These are phyloP conservation scores for Tillus elongatus DNA, from an alignment of 2,888 invertebrate species.

Conservation along the genomic window DNA sequence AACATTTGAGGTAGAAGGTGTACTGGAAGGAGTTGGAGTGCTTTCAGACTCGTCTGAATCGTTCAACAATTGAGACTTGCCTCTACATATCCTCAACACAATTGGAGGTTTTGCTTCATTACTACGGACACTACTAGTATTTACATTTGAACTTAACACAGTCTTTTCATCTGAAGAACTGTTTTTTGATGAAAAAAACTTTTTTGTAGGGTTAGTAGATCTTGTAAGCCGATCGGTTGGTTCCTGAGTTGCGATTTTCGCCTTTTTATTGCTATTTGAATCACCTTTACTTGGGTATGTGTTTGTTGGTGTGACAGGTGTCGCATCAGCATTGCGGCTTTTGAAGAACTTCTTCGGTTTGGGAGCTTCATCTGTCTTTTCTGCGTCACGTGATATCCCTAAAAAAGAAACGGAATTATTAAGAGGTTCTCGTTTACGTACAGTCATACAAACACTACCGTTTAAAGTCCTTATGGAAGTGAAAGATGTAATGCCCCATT, in stretches of 20 bases:
- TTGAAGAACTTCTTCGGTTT: conserved; percentile 89
- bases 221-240: conserved; percentile 21
- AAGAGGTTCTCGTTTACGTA: conserved; percentile 20
- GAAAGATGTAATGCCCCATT: conserved; percentile 92
- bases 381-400: conserved; percentile 32
- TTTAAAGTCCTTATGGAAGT: conserved; percentile 78
- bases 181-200: conserved; percentile 38
- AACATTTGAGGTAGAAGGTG: conserved; percentile 44
- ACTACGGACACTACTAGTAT: conserved; percentile 27
- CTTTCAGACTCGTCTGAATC: conserved; percentile 41
- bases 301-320: conserved; percentile 13
- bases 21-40: conserved; percentile 47
- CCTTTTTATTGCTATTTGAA: conserved; percentile 29
- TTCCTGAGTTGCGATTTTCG: conserved; percentile 36
- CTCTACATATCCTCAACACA: conserved; percentile 79
- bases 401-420: too few species aligned
- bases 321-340: conserved; percentile 62
- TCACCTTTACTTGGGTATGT: conserved; percentile 7
- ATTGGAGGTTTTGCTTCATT: conserved; percentile 58
- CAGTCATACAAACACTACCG: conserved; percentile 41
- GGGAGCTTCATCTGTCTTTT: conserved; percentile 30
- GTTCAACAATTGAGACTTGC: conserved; percentile 48
- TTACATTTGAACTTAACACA: conserved; percentile 34
- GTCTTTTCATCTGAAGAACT: conserved; percentile 30
- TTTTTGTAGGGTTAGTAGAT: conserved; percentile 26